These are phyloP conservation scores for Cheilosia vernalis DNA, from an alignment of 2,888 invertebrate species.

Conservation along the genomic window DNA sequence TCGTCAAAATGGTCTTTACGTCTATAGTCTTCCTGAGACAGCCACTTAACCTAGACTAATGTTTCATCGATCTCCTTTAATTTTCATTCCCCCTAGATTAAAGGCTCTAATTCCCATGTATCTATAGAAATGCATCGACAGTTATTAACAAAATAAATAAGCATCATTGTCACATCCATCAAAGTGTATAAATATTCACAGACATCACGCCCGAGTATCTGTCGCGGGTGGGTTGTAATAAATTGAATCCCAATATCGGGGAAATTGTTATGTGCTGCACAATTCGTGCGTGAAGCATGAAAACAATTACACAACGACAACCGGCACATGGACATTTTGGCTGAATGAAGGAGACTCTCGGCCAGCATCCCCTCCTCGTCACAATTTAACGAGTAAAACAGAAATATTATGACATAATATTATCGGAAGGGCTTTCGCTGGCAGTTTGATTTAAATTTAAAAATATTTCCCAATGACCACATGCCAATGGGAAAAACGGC, in stretches of 20 bases:
- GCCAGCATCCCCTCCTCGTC: not conserved
- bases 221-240: slow-evolving; percentile 31
- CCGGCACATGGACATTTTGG: slow-evolving; percentile 6
- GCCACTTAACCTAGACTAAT: no score
- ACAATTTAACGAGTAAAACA: slow-evolving; percentile 11
- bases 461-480: not conserved
- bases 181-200: not conserved
- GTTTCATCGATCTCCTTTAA: not conserved
- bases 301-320: slow-evolving; percentile 13
- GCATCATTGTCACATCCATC: not conserved
- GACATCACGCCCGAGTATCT: slow-evolving; percentile 22
- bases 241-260: slow-evolving; percentile 30
- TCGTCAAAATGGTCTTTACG: no score
- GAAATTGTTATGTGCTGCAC: slow-evolving; percentile 21
- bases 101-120: no score
- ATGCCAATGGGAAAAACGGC: not conserved
- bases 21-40: no score
- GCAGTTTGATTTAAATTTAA: slow-evolving; percentile 36
- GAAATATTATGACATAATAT: slow-evolving; percentile 41
- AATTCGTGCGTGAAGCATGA: slow-evolving; percentile 37
- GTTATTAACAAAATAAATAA: not conserved
- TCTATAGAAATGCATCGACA: no score
- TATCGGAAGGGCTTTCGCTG: slow-evolving; percentile 22
- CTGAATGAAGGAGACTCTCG: not conserved
- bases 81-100: not conserved